phyloP scores from a whole-genome alignment of 1,140 invertebrate genomes.

The Zaprionus taronus region DNA sequence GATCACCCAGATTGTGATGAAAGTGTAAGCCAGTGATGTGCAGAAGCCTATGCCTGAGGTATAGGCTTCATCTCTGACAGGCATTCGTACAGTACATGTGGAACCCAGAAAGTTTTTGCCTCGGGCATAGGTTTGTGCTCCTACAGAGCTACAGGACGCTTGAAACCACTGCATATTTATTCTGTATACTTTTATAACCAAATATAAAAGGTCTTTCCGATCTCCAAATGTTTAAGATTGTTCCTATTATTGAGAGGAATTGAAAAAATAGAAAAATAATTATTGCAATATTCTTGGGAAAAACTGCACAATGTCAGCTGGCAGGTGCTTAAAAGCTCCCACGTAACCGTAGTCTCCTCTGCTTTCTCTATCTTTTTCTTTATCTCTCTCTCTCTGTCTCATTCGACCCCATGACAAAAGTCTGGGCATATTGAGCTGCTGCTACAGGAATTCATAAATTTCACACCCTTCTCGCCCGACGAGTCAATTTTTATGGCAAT shows the following conservation, averaged over 20 bases:
- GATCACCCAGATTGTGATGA: conserved; percentile 10
- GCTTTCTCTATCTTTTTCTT: not conserved
- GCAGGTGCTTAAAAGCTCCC: conserved; percentile 64
- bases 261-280: conserved; percentile 27
- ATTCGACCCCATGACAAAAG: conserved; percentile 31
- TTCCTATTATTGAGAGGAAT: no score
- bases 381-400: not conserved
- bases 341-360: conserved; percentile 12
- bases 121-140: no score
- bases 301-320: conserved; percentile 56
- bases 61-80: no score
- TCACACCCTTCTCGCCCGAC: conserved; percentile 21
- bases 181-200: no score
- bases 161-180: no score
- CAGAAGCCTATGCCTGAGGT: no score
- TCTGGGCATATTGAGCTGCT: conserved; percentile 10
- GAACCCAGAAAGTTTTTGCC: no score
- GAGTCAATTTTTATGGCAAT: conserved; percentile 65
- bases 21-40: conserved; percentile 28
- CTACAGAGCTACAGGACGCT: no score
- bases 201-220: not conserved
- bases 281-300: conserved; percentile 39
- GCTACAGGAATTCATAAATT: conserved; percentile 57
- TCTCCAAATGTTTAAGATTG: conserved; percentile 2
- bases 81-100: no score